Evolutionary conservation across 2,797 vertebrate species (phyloP), one percentile per base, ranked within the genome.

Genomic region (Erithacus rubecula): DNA sequence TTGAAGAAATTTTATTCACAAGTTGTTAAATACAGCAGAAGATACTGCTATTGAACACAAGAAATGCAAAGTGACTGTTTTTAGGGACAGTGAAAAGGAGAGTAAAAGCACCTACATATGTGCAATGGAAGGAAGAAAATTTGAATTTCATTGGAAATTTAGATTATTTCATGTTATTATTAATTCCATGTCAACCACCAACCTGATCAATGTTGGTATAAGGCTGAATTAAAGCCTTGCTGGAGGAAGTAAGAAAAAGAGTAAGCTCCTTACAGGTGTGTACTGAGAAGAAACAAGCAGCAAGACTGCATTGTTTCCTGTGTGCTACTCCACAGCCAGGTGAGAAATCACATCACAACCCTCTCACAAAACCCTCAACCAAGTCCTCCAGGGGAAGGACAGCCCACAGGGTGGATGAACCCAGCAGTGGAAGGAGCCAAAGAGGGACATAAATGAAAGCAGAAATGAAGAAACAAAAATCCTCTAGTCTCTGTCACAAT

Each of bases 271-370:
- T 52, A 43, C 3, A 37, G 27, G 10, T 62, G 6, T 2, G 4
- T 12, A 49, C 2, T 37, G 19, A 47, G 62, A 78, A 64, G 27
- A 55, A 71, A 56, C 24, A 3, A 77, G 19, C 34, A 65, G 39
- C 12, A 56, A 6, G 37, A 36, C 19, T 7, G 11, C 7, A 49
- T 3, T 0, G 0, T 36, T 74, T 59, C 30, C 52, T 30, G 20
- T 2, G 2, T 24, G 52, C 24, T 62, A 7, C 9, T 43, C 32
- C 63, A 22, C 1, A 64, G 52, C 13, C 32, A 81, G 9, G 13
- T 41, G 26, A 69, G 29, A 41, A 87, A 72, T n/a, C 10, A 0
- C 9, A 51, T 24, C 18, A 30, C 0, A 0, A 74, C 5, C 8
- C 6, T 51, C 52, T 27, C 46, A 63, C 1, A 4, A 76, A 79